These are phyloP conservation scores for Papilio aristodemus DNA, from an alignment of 1,140 invertebrate species.

Conservation along the genomic window DNA sequence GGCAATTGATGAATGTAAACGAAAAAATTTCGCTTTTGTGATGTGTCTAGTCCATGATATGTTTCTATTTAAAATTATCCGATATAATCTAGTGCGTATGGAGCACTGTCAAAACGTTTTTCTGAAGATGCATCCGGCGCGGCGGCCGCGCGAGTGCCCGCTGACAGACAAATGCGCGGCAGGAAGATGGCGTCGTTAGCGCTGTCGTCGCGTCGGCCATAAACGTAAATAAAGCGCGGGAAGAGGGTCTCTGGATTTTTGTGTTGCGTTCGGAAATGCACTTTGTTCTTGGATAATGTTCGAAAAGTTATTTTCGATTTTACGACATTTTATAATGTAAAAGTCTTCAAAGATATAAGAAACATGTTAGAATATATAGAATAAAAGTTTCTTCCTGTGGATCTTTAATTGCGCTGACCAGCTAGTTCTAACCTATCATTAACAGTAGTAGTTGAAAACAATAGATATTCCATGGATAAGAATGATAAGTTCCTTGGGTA, in stretches of 20 bases:
- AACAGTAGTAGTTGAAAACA: no score
- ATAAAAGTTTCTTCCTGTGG: no score
- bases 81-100: constrained; percentile 13
- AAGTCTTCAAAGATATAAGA: neutral
- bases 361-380: neutral
- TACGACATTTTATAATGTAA: constrained; percentile 21
- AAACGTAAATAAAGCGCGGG: constrained; percentile 66
- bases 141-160: constrained; percentile 48
- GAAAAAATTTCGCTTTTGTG: neutral
- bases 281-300: constrained; percentile 33
- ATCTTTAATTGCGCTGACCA: no score
- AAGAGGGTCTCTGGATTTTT: constrained; percentile 50
- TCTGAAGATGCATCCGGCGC: constrained; percentile 64
- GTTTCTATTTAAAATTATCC: constrained; percentile 22
- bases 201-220: constrained; percentile 67
- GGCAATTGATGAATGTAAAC: neutral
- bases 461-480: no score
- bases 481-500: no score
- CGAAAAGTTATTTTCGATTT: constrained; percentile 29
- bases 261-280: constrained; percentile 54
- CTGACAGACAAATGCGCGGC: constrained; percentile 69
- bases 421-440: no score
- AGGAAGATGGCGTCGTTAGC: constrained; percentile 74
- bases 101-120: constrained; percentile 43
- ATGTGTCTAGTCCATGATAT: neutral